Base-by-base conservation (phyloP, 1,140 invertebrate genomes). In the Leptestheria dahalacensis region DNA sequence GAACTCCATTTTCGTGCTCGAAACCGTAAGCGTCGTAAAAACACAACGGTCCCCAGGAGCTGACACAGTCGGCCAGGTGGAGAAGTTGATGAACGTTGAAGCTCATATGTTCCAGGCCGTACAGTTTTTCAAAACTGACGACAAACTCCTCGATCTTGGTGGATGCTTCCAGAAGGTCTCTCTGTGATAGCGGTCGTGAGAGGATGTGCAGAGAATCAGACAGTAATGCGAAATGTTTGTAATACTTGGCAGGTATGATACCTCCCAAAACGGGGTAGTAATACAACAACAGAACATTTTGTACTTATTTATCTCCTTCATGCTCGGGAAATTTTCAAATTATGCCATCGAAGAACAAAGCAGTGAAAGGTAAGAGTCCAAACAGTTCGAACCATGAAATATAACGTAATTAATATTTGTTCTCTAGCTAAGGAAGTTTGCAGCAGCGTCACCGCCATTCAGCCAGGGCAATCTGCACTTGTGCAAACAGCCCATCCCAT, bases 1-100 rank as follows among this genome's bases (percentile, higher is more conserved):
- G 1, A 3, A 12, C 33, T 10, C 52, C 52, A 18, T 28, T 28
- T 9, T 24, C 11, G 21, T 29, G 10, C 33, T 54, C 52, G 33
- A 54, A 54, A 6, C 2, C 18, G 18, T 54, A 54, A 3, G 21
- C n/a, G 33, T 25, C 20, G 24, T 54, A 54, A 54, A 25, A 25
- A 23, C 52, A 54, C 52, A 54, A 28, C 3, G 52, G 52, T 2
- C 52, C 52, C 52, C 52, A 54, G 21, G 18, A 29, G 52, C 18
- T 6, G 33, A 54, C 52, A 54, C 52, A 54, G 2, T 54, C 52
- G 2, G 18, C 2, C 11, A 26, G 2, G n/a, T 54, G 52, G 18
- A 26, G 6, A 12, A 54, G 33, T 18, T 54, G 52, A 15, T 54
- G 52, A 2, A 54, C 52, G 33, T 54, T 54, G 52, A 54, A 54